A percentile compares a stretch with the other conserved stretches of the same genome.
Conservation (phyloP, 2,888 invertebrate species). For the Heliconius hortense region DNA sequence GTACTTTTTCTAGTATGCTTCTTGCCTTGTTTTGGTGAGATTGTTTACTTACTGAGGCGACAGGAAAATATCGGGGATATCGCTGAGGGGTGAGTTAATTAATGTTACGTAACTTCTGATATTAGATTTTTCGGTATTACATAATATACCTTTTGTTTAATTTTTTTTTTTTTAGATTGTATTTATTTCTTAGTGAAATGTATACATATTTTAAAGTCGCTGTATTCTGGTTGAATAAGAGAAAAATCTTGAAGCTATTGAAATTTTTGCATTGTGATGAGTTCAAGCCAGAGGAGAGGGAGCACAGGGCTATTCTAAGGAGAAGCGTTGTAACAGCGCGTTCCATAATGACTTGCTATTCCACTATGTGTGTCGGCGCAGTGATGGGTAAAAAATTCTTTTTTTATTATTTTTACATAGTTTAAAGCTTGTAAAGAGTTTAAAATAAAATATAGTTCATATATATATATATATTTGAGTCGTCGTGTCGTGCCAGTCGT, state of each 20-base stretch:
- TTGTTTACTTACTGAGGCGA: slow-evolving; percentile 86
- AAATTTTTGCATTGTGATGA: slow-evolving; percentile 67
- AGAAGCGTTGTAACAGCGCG: slow-evolving; percentile 69
- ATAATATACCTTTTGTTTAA: too few relatives aligned
- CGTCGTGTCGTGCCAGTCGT: too few relatives aligned
- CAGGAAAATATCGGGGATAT: slow-evolving; percentile 84
- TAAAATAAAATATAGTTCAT: too few relatives aligned
- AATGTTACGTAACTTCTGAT: neutral
- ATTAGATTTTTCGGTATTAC: neutral
- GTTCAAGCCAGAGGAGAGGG: slow-evolving; percentile 67
- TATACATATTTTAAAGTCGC: slow-evolving; percentile 76
- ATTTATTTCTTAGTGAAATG: slow-evolving; percentile 77
- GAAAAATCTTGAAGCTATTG: slow-evolving; percentile 66
- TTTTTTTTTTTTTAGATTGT: slow-evolving; percentile 64
- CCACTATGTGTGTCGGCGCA: slow-evolving; percentile 73
- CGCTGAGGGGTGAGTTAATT: slow-evolving; percentile 68
- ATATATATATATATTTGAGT: too few relatives aligned
- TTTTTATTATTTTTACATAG: neutral
- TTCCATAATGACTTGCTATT: slow-evolving; percentile 72
- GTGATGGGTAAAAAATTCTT: slow-evolving; percentile 64
- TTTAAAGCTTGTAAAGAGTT: too few relatives aligned
- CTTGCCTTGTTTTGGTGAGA: slow-evolving; percentile 81
- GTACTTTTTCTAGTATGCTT: slow-evolving; percentile 76
- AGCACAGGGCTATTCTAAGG: slow-evolving; percentile 65
- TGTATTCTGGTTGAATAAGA: slow-evolving; percentile 72